Base-by-base conservation (phyloP, 2,113 vertebrate species). In the Prunella fulvescens region DNA sequence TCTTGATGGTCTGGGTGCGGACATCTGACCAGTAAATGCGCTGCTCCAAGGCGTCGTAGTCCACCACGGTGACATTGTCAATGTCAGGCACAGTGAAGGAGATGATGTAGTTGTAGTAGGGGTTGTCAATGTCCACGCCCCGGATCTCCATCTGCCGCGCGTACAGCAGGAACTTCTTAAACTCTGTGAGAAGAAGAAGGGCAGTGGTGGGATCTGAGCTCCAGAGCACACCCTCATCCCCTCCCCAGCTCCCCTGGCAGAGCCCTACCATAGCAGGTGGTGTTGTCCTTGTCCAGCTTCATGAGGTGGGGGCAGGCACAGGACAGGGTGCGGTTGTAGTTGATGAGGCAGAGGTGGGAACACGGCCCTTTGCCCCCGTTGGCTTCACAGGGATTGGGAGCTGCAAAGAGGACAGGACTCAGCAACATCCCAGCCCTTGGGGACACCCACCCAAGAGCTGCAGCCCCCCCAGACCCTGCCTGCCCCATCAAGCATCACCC, bases 31-130 rank as follows among this genome's bases (percentile, higher is more conserved):
- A 99, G 97, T 99, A 99, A 83, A 99, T 99, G 3, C 99, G 98
- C 81, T 99, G 98, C 97, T 99, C 99, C 9, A 98, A 42, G 9
- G 99, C 99, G 0, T 99, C 99, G 1, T 99, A 99, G 97, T 99
- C 99, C 93, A 99, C 98, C 86, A 99, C 99, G 0, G 99, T 99
- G 92, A 99, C 99, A 0, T 99, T 99, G 96, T 99, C 99, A 0
- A 99, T 99, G 94, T 99, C 99, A 0, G 99, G 99, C 93, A 99
- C 99, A 3, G 99, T 99, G 98, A 99, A 99, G 91, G 99, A 99
- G 98, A 99, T 99, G 96, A 99, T 99, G 97, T 99, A 99, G 97
- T 99, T 99, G 98, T 99, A 99, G 97, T 99, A 99, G 3, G 99
- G 99, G 95, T 99, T 99, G 31, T 99, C 99, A 0, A 99, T 98